phyloP scores from a whole-genome alignment of 2,113 vertebrate genomes.

The Lophochroa leadbeateri region DNA sequence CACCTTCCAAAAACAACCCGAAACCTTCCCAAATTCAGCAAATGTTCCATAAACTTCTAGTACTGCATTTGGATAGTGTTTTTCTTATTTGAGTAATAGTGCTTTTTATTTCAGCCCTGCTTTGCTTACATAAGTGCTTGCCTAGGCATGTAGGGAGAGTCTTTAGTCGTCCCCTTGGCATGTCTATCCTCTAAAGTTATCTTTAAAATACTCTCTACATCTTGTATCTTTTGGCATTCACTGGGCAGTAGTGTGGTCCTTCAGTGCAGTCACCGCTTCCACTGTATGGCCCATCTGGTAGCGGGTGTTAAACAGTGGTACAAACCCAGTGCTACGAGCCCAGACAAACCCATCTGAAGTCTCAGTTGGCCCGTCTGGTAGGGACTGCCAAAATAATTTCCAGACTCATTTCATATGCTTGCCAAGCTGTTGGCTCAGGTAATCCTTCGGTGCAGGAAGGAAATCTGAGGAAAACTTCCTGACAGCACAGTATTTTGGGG shows the following conservation, averaged over 20 bases:
- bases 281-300: neutral
- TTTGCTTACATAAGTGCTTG: neutral
- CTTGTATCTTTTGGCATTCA: neutral
- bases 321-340: neutral
- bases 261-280: neutral
- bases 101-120: neutral
- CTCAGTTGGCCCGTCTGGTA: neutral
- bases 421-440: slow-evolving; percentile 17
- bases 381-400: slow-evolving; percentile 10
- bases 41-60: neutral
- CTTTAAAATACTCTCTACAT: neutral
- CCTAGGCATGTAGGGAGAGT: neutral
- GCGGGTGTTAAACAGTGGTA: slow-evolving; percentile 14
- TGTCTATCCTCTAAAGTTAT: neutral
- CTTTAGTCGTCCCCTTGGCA: neutral
- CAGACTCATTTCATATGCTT: neutral
- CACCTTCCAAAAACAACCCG: neutral
- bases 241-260: neutral
- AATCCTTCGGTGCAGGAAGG: neutral
- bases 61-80: neutral
- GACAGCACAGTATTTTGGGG: neutral
- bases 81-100: neutral
- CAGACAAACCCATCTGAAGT: neutral
- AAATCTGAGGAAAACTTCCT: neutral
- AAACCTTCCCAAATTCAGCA: neutral